Conservation (phyloP, 2,797 vertebrate genomes). For the Phrynocephalus vlangalii region DNA sequence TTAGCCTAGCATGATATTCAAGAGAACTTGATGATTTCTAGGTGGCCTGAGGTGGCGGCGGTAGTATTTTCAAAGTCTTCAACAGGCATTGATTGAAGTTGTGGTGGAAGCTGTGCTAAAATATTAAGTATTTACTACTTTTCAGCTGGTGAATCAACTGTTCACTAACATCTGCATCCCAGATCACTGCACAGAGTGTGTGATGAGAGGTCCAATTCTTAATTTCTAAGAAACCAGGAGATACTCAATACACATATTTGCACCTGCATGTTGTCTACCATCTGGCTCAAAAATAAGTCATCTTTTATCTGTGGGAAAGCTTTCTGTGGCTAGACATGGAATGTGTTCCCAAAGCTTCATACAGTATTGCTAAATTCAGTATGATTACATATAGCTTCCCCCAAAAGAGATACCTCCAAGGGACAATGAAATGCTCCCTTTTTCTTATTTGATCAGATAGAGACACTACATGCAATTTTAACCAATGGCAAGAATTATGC, state of each 20-base stretch:
- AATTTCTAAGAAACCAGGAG: not conserved
- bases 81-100: not conserved
- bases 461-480: not conserved
- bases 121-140: not conserved
- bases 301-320: not conserved
- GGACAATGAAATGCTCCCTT: not conserved
- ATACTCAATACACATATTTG: not conserved
- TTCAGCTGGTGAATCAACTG: not conserved
- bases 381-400: not conserved
- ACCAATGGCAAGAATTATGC: constrained; percentile 5
- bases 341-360: not conserved
- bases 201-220: not conserved
- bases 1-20: too few species aligned
- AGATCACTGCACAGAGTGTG: too few species aligned
- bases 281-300: not conserved
- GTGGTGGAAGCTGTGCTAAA: not conserved
- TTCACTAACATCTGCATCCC: not conserved
- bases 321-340: accelerated
- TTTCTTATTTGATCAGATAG: not conserved
- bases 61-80: not conserved
- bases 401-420: not conserved
- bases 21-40: too few species aligned
- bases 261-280: not conserved
- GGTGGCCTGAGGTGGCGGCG: too few species aligned
- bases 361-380: not conserved